Evolutionary conservation across 2,113 vertebrate genomes (phyloP).

Genomic region (Onychorhynchus coronatus): DNA sequence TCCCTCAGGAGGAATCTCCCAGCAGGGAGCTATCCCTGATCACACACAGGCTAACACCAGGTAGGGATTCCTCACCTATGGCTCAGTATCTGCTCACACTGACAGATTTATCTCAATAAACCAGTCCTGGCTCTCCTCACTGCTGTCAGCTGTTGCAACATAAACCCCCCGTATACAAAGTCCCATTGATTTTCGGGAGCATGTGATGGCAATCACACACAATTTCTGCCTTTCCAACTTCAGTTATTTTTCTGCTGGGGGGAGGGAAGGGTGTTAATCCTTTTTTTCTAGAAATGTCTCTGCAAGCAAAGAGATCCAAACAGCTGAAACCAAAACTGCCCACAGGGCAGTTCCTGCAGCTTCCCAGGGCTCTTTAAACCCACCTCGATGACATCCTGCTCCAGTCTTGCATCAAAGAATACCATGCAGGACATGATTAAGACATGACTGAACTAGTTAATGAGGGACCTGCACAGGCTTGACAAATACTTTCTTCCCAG

Average conservation of each 20-base stretch:
- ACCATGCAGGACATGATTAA: not conserved
- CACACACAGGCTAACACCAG: not conserved
- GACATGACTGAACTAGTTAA: not conserved
- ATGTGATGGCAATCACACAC: not conserved
- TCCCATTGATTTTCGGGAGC: not conserved
- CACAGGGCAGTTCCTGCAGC: not conserved
- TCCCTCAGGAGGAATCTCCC: not conserved
- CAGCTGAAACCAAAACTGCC: not conserved
- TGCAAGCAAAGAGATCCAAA: not conserved
- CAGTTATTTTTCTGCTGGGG: not conserved
- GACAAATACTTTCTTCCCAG: not conserved
- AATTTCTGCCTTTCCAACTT: not conserved
- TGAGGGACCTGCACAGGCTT: not conserved
- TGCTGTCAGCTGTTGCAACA: not conserved
- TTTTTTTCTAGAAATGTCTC: not conserved
- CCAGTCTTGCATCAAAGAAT: not conserved
- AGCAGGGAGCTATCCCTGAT: not conserved
- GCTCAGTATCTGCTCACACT: not conserved
- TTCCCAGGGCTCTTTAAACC: not conserved
- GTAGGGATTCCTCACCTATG: not conserved
- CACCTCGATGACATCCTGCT: not conserved
- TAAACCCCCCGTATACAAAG: not conserved
- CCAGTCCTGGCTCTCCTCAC: not conserved
- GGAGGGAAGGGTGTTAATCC: not conserved
- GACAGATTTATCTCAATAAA: not conserved